These are phyloP conservation scores for Epizoanthus rinbou DNA, from an alignment of 92 coral and sea anemone genomes.

Conservation along the genomic window DNA sequence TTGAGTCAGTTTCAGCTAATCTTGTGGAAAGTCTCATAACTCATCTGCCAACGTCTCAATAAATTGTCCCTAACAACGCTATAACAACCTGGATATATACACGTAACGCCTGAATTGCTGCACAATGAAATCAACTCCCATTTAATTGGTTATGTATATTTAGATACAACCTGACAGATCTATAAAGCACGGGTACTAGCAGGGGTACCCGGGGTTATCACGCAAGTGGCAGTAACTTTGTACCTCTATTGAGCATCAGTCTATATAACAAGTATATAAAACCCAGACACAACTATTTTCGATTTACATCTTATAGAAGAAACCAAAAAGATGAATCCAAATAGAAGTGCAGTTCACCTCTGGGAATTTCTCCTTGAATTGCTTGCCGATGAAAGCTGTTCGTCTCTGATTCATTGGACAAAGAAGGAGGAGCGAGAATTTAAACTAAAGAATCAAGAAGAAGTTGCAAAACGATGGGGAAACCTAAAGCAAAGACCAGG, in stretches of 20 bases:
- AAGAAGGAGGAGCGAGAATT: conserved; percentile 81
- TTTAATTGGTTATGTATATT: too few relatives aligned
- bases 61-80: too few relatives aligned
- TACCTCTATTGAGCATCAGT: neutral
- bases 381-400: conserved; percentile 81
- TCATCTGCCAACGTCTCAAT: too few relatives aligned
- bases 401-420: conserved; percentile 83
- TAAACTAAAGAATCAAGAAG: conserved; percentile 86
- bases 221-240: too few relatives aligned
- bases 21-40: too few relatives aligned
- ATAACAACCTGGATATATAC: too few relatives aligned
- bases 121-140: too few relatives aligned
- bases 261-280: neutral
- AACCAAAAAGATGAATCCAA: conserved; percentile 39
- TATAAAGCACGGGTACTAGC: too few relatives aligned
- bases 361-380: conserved; percentile 96
- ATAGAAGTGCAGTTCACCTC: conserved; percentile 80
- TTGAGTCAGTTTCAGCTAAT: too few relatives aligned
- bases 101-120: too few relatives aligned
- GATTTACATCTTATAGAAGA: conserved; percentile 35
- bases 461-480: conserved; percentile 97
- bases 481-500: conserved; percentile 87
- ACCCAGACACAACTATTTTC: neutral
- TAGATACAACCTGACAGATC: too few relatives aligned
- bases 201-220: too few relatives aligned